Percentiles rank a stretch among this genome's conserved stretches.
These are phyloP conservation scores for Eutolmus rufibarbis DNA, from an alignment of 2,888 invertebrate genomes.

Conservation along the genomic window DNA sequence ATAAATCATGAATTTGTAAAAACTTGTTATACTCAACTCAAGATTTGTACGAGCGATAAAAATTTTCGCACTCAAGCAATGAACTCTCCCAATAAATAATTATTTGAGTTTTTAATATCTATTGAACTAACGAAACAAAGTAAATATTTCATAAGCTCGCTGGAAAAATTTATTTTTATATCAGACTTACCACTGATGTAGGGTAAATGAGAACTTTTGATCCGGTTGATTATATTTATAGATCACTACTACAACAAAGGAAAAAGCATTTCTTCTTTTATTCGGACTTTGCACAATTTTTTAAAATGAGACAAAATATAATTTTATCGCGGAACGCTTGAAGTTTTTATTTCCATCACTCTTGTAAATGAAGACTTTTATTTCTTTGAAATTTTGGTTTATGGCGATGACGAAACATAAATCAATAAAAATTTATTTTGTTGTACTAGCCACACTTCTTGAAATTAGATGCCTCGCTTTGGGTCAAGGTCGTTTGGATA, in stretches of 20 bases:
- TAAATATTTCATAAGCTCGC: background rate
- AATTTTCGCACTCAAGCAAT: background rate
- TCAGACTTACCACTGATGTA: background rate
- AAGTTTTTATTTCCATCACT: background rate
- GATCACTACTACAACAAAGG: background rate
- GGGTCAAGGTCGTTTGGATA: background rate
- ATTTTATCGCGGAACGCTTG: background rate
- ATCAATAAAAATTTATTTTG: background rate
- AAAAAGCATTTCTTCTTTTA: background rate
- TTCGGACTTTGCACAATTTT: background rate
- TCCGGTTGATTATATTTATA: background rate
- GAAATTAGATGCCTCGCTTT: background rate
- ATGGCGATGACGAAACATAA: background rate
- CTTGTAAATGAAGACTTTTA: background rate
- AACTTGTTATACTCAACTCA: background rate
- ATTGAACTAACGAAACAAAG: background rate
- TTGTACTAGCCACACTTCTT: background rate
- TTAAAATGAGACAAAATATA: background rate
- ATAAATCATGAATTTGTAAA: background rate
- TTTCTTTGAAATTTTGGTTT: background rate
- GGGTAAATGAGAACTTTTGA: background rate
- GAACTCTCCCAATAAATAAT: background rate
- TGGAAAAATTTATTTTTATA: background rate
- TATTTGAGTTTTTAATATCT: background rate
- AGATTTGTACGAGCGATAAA: background rate